Evolutionary conservation across 2,888 invertebrate genomes (phyloP).

Genomic region (Callimorpha dominula): DNA sequence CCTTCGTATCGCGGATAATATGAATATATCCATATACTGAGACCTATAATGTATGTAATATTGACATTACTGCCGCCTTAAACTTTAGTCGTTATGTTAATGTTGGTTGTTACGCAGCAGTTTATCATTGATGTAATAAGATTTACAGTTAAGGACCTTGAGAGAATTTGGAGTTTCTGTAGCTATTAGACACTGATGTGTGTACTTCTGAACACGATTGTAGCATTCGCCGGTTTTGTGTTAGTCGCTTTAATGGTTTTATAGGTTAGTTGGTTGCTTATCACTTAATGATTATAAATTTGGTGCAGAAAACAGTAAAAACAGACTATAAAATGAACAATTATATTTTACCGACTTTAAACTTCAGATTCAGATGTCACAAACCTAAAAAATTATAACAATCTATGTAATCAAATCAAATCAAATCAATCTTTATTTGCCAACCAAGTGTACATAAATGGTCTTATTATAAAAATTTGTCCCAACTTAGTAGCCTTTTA

Average conservation of each 20-base stretch:
- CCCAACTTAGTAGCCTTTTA: too few species aligned
- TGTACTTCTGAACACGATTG: conserved; percentile 18
- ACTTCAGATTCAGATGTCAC: too few species aligned
- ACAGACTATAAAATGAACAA: too few species aligned
- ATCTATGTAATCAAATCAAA: too few species aligned
- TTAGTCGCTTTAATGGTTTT: neutral
- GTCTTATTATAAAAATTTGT: too few species aligned
- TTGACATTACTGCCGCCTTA: conserved; percentile 42
- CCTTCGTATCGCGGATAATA: neutral
- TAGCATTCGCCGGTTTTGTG: neutral
- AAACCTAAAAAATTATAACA: too few species aligned
- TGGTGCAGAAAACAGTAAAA: too few species aligned
- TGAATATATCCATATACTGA: neutral
- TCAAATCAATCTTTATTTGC: too few species aligned
- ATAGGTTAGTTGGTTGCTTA: neutral
- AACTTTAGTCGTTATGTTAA: conserved; percentile 50
- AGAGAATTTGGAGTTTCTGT: conserved; percentile 23
- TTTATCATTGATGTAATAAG: conserved; percentile 47
- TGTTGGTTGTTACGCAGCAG: conserved; percentile 39
- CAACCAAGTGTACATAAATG: too few species aligned
- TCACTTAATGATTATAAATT: too few species aligned
- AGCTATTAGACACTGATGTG: conserved; percentile 26
- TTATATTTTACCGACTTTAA: too few species aligned
- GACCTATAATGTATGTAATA: conserved; percentile 48
- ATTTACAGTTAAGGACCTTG: conserved; percentile 29